A percentile compares a stretch with the other conserved stretches of the same genome.
These are phyloP conservation scores for Nebria ingens DNA, from an alignment of 1,140 invertebrate species.

Conservation along the genomic window DNA sequence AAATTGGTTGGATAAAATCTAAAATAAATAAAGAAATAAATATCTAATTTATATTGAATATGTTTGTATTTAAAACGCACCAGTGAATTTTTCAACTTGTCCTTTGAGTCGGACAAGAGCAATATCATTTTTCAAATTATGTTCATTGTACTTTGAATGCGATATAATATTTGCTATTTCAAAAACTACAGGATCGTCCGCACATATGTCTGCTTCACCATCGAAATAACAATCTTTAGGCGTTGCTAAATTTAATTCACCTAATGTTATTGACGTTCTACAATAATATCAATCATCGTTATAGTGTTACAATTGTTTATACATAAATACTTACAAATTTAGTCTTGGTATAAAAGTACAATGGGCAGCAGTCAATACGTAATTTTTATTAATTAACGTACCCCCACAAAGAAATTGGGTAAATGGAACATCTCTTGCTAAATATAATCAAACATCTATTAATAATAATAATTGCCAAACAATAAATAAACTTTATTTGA, in stretches of 20 bases:
- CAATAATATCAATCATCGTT: slow-evolving; percentile 13
- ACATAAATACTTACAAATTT: background rate
- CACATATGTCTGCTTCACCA: slow-evolving; percentile 33
- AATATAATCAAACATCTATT: no score
- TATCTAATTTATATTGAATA: background rate
- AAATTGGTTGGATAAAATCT: slow-evolving; percentile 51
- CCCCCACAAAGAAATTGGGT: slow-evolving; percentile 38
- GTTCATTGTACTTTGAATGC: slow-evolving; percentile 46
- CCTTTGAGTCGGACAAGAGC: slow-evolving; percentile 45
- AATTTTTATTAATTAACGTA: slow-evolving; percentile 44
- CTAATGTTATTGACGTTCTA: slow-evolving; percentile 45
- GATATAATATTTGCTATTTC: slow-evolving; percentile 33
- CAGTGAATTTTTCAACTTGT: background rate
- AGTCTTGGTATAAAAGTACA: slow-evolving; percentile 37
- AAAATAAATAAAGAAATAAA: slow-evolving; percentile 13
- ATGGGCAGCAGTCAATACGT: slow-evolving; percentile 71
- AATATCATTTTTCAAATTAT: slow-evolving; percentile 52
- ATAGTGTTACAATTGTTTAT: background rate
- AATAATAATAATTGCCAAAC: no score
- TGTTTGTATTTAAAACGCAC: background rate
- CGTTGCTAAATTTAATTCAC: slow-evolving; percentile 42
- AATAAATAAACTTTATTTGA: no score
- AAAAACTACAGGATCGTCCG: slow-evolving; percentile 43
- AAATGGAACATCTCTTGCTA: background rate
- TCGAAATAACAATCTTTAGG: slow-evolving; percentile 44